Evolutionary conservation across 2,113 vertebrate genomes (phyloP).

Genomic region (Hiodon tergisus): DNA sequence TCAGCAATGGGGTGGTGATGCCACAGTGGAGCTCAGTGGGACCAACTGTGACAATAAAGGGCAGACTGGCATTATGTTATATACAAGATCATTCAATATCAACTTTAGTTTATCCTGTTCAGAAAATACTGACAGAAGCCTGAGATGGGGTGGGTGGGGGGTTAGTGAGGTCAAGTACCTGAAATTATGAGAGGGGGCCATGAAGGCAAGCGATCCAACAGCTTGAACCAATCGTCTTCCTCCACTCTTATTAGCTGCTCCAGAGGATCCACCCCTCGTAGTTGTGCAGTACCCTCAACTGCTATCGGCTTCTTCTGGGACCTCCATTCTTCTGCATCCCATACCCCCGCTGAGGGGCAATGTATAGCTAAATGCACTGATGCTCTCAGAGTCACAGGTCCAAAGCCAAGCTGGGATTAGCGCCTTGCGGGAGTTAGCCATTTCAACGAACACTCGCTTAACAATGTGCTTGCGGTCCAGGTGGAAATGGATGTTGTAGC

Average conservation of each 20-base stretch:
- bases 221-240: conserved; percentile 34
- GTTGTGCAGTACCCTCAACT: background rate
- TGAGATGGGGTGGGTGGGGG: background rate
- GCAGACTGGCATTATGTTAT: too few species aligned
- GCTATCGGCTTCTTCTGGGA: background rate
- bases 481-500: background rate
- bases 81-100: too few species aligned
- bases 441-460: background rate
- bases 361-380: conserved; percentile 1
- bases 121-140: conserved; percentile 1
- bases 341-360: background rate
- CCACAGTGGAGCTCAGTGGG: too few species aligned
- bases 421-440: background rate
- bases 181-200: too few species aligned
- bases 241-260: background rate
- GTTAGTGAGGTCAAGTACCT: background rate
- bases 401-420: background rate
- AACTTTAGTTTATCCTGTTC: too few species aligned
- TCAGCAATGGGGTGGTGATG: too few species aligned
- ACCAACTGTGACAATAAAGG: too few species aligned
- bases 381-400: background rate
- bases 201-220: conserved; percentile 10
- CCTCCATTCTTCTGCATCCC: background rate
- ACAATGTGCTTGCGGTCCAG: background rate
- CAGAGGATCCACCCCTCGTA: background rate